Evolutionary conservation across 2,888 invertebrate genomes (phyloP).

Genomic region (Sympetrum striolatum): DNA sequence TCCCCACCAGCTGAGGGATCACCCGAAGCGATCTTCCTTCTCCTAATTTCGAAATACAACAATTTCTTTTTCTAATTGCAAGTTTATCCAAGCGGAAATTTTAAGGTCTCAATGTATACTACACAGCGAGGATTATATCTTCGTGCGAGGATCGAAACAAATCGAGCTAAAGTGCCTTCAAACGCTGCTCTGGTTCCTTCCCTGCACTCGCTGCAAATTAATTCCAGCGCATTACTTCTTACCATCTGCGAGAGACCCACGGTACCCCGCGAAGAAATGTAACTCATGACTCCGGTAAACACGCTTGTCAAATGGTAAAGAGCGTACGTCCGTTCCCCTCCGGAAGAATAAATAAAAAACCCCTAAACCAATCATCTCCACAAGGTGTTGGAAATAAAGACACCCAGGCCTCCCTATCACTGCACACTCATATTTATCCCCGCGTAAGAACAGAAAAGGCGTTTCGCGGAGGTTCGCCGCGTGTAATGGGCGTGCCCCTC

Average conservation of each 20-base stretch:
- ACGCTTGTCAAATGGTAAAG: background rate
- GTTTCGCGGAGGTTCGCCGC: conserved; percentile 2
- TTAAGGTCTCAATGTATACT: no score
- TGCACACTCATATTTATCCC: conserved; percentile 8
- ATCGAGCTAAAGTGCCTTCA: no score
- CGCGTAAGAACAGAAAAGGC: background rate
- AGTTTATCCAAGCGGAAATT: no score
- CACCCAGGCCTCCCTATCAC: background rate
- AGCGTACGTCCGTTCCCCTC: background rate
- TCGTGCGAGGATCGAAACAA: no score
- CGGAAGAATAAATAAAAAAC: background rate
- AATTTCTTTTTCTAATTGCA: no score
- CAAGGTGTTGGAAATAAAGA: background rate
- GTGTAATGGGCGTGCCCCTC: conserved; percentile 6
- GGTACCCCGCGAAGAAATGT: background rate
- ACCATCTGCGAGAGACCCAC: background rate
- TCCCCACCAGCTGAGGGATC: no score
- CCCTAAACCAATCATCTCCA: conserved; percentile 19
- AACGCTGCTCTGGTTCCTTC: no score
- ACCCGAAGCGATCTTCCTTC: no score
- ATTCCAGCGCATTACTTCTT: background rate
- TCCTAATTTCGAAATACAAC: no score
- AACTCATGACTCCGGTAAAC: background rate
- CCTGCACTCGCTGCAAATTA: background rate
- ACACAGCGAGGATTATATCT: no score